phyloP scores from a whole-genome alignment of 2,888 invertebrate genomes.

The Erebia epiphron region DNA sequence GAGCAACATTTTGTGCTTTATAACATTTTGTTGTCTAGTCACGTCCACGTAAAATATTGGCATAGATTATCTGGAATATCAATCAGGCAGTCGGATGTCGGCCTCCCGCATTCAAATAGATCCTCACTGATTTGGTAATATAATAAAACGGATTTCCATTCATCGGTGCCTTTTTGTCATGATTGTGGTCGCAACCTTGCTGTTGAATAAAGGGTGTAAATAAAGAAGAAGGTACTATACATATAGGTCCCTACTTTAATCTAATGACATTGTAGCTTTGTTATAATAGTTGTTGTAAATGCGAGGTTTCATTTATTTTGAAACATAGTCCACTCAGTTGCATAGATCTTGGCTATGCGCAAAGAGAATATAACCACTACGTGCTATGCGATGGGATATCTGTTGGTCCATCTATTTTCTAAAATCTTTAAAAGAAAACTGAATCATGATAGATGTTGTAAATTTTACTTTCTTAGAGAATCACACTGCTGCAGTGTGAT shows the following conservation, averaged over 20 bases:
- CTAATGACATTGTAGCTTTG: background rate
- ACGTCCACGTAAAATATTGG: constrained; percentile 60
- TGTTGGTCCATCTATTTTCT: too few species aligned
- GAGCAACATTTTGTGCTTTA: constrained; percentile 1
- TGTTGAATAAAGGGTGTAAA: constrained; percentile 8
- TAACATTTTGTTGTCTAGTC: constrained; percentile 50
- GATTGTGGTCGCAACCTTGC: constrained; percentile 13
- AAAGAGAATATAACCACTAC: too few species aligned
- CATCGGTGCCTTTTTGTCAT: constrained; percentile 19
- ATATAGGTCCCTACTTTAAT: background rate
- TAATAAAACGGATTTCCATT: constrained; percentile 37
- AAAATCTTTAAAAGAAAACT: too few species aligned
- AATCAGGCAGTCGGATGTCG: constrained; percentile 51
- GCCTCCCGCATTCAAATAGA: constrained; percentile 50
- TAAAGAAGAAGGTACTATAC: background rate
- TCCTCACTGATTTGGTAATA: constrained; percentile 44
- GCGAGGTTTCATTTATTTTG: background rate
- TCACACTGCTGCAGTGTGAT: too few species aligned
- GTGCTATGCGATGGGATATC: too few species aligned
- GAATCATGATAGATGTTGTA: too few species aligned
- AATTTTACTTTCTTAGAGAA: too few species aligned
- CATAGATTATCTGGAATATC: constrained; percentile 60
- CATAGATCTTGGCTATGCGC: too few species aligned
- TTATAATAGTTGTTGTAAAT: too few species aligned
- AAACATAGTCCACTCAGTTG: too few species aligned